Evolutionary conservation across 2,888 invertebrate species (phyloP), one percentile per base, ranked within the genome.

Genomic region (Eilema griseolum): DNA sequence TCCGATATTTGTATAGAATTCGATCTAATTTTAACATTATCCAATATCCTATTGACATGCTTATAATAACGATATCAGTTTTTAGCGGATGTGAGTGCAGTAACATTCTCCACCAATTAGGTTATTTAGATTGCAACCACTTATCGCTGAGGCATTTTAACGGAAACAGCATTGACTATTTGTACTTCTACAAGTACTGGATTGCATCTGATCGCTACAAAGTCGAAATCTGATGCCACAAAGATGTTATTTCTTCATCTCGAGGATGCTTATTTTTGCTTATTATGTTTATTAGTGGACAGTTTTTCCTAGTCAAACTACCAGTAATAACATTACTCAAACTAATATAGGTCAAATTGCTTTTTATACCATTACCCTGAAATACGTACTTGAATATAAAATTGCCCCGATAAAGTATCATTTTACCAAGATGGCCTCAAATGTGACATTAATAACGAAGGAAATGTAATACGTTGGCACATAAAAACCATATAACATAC

Each of bases 61-160:
- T 89, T 89, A 79, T 84, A 88, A 83, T 81, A 87, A 85, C 84
- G 86, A 87, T 91, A 91, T 90, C 89, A 84, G 83, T 87, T 83
- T 77, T 85, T 85, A 85, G 83, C 89, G 91, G 90, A 90, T 87
- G 86, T 75, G 82, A 87, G 83, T 86, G 87, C 88, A 88, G 87
- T 81, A 87, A 89, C 87, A 89, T 88, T 88, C 88, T 83, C 84
- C 81, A 82, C 86, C 90, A 93, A 93, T 92, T 92, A 86, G 91
- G 92, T 93, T 92, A 90, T 85, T 87, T 86, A 86, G 85, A 90
- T 90, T 89, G 89, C 85, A 87, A 84, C 83, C 88, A 89, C 89
- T 90, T 91, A 92, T 92, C 89, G 91, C 83, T 81, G 85, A 88
- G 88, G 85, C 85, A 80, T 82, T 81, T 83, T 81, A 81, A 76